These are phyloP conservation scores for Steinernema feltiae DNA, from an alignment of 1,140 invertebrate genomes.

Conservation along the genomic window DNA sequence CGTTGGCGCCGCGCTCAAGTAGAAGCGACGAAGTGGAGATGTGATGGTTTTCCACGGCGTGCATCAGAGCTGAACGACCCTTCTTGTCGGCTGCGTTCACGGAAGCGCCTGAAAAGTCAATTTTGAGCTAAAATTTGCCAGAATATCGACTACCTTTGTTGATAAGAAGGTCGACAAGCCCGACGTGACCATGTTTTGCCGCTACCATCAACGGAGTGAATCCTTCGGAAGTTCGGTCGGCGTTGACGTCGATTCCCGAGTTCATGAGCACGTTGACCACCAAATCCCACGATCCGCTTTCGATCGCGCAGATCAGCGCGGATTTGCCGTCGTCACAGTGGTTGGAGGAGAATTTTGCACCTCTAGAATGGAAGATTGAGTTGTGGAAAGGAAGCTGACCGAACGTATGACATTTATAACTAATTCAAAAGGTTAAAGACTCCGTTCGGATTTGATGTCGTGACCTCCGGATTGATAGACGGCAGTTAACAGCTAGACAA, in stretches of 20 bases:
- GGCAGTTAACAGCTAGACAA: too few species aligned
- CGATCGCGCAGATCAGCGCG: conserved; percentile 70
- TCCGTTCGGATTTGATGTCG: too few species aligned
- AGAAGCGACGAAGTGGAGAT: conserved; percentile 71
- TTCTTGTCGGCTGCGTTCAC: conserved; percentile 74
- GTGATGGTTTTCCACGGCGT: conserved; percentile 81
- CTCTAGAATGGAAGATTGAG: conserved; percentile 55
- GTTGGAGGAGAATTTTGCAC: conserved; percentile 67
- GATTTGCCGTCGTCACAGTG: conserved; percentile 69
- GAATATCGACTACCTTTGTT: conserved; percentile 70
- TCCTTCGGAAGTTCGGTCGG: conserved; percentile 66
- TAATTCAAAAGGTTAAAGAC: too few species aligned
- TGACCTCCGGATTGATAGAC: too few species aligned
- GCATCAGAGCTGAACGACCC: conserved; percentile 78
- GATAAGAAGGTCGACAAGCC: conserved; percentile 77
- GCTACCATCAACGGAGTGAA: conserved; percentile 78
- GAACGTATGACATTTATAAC: too few species aligned
- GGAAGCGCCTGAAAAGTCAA: conserved; percentile 69
- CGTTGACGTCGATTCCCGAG: conserved; percentile 64
- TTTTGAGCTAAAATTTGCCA: conserved; percentile 12
- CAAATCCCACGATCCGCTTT: conserved; percentile 79
- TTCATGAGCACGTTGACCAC: conserved; percentile 61
- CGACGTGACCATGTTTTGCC: conserved; percentile 80
- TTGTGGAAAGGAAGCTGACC: background rate
- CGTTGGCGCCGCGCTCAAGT: conserved; percentile 73